phyloP scores from a whole-genome alignment of 2,888 invertebrate genomes.

The Pseudeuparius sepicola region DNA sequence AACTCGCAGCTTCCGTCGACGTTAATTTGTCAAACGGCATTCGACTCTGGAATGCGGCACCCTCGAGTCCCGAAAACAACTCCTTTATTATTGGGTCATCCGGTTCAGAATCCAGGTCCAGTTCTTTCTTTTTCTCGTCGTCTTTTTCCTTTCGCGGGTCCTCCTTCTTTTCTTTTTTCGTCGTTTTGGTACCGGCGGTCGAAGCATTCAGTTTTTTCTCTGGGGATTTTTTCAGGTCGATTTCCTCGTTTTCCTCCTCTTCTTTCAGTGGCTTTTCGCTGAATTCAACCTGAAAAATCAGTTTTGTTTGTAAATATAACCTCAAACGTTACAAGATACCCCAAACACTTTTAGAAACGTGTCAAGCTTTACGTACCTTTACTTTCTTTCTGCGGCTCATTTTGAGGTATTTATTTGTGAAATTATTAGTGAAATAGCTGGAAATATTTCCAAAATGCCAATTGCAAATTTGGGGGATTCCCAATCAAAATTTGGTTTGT shows the following conservation, averaged over 20 bases:
- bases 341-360: conserved; percentile 10
- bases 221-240: too few relatives aligned
- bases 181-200: conserved; percentile 40
- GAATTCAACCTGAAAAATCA: too few relatives aligned
- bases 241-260: too few relatives aligned
- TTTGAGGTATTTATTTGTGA: too few relatives aligned
- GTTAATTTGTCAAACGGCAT: conserved; percentile 92
- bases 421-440: too few relatives aligned
- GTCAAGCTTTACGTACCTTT: conserved; percentile 28
- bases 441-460: too few relatives aligned
- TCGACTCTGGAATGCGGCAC: conserved; percentile 88
- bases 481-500: too few relatives aligned
- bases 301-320: conserved; percentile 9
- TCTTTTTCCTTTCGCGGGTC: conserved; percentile 29
- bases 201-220: conserved; percentile 46
- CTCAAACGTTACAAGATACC: conserved; percentile 2
- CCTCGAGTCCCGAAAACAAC: conserved; percentile 58
- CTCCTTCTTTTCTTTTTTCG: conserved; percentile 35
- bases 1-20: conserved; percentile 84
- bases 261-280: too few relatives aligned
- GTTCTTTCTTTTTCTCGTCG: conserved; percentile 51
- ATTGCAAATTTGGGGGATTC: too few relatives aligned
- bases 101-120: conserved; percentile 53
- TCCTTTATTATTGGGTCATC: conserved; percentile 50
- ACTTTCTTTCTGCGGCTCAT: conserved; percentile 38